Evolutionary conservation across 2,797 vertebrate species (phyloP).

Genomic region (Acanthopagrus latus): DNA sequence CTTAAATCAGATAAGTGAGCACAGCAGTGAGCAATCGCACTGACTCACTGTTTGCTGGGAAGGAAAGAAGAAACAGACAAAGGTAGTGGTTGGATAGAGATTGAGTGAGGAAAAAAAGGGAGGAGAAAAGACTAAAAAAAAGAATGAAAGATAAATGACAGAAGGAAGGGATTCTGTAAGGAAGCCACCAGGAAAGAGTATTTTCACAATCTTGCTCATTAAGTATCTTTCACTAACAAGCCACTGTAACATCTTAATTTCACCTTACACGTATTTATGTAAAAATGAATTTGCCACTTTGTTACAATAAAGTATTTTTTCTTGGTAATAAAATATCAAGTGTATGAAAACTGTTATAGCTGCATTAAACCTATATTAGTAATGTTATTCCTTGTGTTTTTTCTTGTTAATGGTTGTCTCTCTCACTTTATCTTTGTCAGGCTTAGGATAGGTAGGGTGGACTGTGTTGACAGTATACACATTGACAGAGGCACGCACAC

Average conservation of each 20-base stretch:
- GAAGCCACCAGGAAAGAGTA: neutral
- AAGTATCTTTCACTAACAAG: neutral
- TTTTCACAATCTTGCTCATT: neutral
- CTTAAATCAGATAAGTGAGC: slow-evolving; percentile 44
- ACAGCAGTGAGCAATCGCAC: neutral
- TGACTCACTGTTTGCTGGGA: slow-evolving; percentile 3
- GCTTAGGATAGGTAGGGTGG: neutral
- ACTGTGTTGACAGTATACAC: slow-evolving; percentile 49
- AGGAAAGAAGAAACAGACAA: neutral
- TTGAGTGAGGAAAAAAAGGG: neutral
- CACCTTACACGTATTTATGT: neutral
- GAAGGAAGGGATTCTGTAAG: neutral
- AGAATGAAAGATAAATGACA: neutral
- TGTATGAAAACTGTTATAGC: neutral
- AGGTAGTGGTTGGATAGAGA: neutral
- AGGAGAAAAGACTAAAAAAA: neutral
- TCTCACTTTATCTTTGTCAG: neutral
- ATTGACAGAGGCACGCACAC: slow-evolving; percentile 22
- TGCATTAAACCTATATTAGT: neutral
- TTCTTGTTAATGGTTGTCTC: neutral
- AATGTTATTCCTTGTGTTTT: neutral
- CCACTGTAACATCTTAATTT: neutral
- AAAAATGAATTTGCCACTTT: neutral
- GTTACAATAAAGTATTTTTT: neutral
- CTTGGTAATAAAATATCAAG: neutral